Evolutionary conservation across 2,888 invertebrate species (phyloP).

Genomic region (Ptychoptera contaminata): DNA sequence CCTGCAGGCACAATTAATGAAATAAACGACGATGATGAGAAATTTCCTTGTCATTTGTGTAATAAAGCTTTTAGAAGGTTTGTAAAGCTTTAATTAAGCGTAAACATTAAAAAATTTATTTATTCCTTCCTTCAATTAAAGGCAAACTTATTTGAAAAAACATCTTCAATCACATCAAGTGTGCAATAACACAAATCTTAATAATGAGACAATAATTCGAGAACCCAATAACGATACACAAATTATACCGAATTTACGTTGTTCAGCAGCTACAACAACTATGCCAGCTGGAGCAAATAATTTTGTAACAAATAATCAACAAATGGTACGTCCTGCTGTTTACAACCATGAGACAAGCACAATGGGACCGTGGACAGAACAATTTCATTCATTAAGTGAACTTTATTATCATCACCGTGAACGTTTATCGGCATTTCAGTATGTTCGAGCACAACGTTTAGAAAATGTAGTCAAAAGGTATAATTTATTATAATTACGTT

Average conservation of each 20-base stretch:
- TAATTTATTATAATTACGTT: neutral
- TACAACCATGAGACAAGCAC: too few species aligned
- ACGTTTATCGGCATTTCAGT: slow-evolving; percentile 29
- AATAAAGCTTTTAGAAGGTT: slow-evolving; percentile 42
- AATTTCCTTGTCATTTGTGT: slow-evolving; percentile 40
- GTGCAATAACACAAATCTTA: slow-evolving; percentile 14
- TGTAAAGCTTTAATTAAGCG: neutral
- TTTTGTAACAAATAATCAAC: too few species aligned
- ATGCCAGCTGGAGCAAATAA: neutral
- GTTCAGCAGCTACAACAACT: neutral
- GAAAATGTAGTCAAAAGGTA: slow-evolving; percentile 1
- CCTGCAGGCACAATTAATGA: slow-evolving; percentile 13
- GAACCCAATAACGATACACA: slow-evolving; percentile 2
- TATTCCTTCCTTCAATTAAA: slow-evolving; percentile 10
- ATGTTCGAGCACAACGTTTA: slow-evolving; percentile 21
- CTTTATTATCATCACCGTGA: slow-evolving; percentile 25
- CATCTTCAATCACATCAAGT: slow-evolving; percentile 22
- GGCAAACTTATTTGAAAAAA: slow-evolving; percentile 38
- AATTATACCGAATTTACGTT: neutral
- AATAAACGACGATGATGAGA: slow-evolving; percentile 10
- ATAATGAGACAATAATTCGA: slow-evolving; percentile 25
- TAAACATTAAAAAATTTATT: neutral
- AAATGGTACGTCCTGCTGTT: too few species aligned
- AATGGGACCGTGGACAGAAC: slow-evolving; percentile 9
- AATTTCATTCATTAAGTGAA: slow-evolving; percentile 26